These are phyloP conservation scores for Serilophus lunatus DNA, from an alignment of 2,113 vertebrate species.

Conservation along the genomic window DNA sequence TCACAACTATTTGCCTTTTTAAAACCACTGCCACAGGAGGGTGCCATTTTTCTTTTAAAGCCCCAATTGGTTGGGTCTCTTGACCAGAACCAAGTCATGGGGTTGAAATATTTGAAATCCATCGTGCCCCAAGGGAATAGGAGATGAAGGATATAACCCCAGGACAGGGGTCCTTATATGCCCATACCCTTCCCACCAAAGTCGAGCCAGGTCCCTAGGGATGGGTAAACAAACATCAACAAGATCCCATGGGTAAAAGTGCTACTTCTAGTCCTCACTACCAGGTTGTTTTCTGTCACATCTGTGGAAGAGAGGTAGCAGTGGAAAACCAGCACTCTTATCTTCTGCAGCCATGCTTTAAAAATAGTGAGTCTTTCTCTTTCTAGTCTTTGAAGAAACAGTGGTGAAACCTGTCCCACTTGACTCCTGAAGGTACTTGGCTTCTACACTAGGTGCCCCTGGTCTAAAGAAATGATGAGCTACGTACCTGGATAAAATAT, in stretches of 20 bases:
- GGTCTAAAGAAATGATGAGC: background rate
- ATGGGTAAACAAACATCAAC: background rate
- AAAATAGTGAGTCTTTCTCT: background rate
- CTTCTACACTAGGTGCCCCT: background rate
- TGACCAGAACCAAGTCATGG: rapidly evolving
- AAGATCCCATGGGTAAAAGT: background rate
- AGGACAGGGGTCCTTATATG: background rate
- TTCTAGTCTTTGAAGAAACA: background rate
- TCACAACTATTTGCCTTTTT: background rate
- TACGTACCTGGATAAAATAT: background rate
- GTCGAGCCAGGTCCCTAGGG: background rate
- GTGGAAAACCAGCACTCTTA: background rate
- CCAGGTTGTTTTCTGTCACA: background rate
- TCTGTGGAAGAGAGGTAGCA: background rate
- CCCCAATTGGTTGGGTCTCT: background rate
- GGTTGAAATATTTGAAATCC: background rate
- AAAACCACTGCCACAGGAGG: conserved; percentile 43
- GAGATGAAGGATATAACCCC: background rate
- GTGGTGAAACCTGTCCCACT: background rate
- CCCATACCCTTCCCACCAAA: background rate
- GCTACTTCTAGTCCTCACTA: background rate
- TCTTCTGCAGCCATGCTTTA: background rate
- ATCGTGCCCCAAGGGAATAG: background rate
- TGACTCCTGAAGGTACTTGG: background rate
- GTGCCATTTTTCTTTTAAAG: conserved; percentile 59